phyloP scores from a whole-genome alignment of 1,140 invertebrate species.

The Macrobrachium nipponense region DNA sequence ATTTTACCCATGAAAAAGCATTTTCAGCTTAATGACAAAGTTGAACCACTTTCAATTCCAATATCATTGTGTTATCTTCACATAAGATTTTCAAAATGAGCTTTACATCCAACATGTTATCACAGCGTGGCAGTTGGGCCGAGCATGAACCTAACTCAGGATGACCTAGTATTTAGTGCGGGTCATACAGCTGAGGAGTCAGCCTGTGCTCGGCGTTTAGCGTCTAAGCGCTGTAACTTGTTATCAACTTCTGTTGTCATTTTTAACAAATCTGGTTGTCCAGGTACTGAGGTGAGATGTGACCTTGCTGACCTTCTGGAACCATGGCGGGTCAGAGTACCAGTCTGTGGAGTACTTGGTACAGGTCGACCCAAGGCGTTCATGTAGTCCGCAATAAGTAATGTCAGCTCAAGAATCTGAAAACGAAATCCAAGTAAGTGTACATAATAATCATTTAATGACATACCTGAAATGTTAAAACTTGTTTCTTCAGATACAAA shows the following conservation, averaged over 20 bases:
- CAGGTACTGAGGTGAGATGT: conserved; percentile 41
- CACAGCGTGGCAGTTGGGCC: conserved; percentile 58
- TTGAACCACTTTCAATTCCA: neutral
- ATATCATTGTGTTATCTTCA: conserved; percentile 4
- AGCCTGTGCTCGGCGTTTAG: conserved; percentile 46
- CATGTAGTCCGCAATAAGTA: conserved; percentile 96
- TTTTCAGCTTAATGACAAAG: no score
- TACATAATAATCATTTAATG: neutral
- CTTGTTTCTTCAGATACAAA: neutral
- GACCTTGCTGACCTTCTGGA: conserved; percentile 67
- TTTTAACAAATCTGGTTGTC: conserved; percentile 59
- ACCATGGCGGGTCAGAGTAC: conserved; percentile 82
- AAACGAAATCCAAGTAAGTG: conserved; percentile 65
- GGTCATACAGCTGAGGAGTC: conserved; percentile 61
- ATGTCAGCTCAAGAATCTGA: conserved; percentile 89
- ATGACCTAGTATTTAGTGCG: conserved; percentile 45
- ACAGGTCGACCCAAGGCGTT: conserved; percentile 83
- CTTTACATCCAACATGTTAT: conserved; percentile 26
- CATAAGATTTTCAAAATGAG: neutral
- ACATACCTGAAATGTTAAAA: neutral
- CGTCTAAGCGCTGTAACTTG: conserved; percentile 56
- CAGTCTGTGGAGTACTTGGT: conserved; percentile 83
- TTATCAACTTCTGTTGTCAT: conserved; percentile 63
- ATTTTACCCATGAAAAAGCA: neutral
- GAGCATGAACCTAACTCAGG: conserved; percentile 60